Evolutionary conservation across 2,113 vertebrate species (phyloP).

Genomic region (Centropus unirufus): DNA sequence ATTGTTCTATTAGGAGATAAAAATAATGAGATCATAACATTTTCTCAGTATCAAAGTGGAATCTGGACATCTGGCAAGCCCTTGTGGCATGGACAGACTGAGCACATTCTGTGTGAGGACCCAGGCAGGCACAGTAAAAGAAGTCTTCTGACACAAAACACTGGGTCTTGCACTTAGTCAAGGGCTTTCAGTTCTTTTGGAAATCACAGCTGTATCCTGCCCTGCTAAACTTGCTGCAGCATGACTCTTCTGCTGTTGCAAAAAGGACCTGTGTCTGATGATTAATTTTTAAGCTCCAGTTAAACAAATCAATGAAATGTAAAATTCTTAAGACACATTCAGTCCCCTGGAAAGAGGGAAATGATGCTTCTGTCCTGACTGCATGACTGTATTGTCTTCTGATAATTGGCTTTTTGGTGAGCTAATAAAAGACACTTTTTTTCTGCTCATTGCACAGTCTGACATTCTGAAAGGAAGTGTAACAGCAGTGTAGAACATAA

Average conservation of each 20-base stretch:
- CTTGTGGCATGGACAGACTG: not conserved
- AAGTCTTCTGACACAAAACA: not conserved
- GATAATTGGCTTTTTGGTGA: slow-evolving; percentile 31
- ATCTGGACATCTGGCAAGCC: not conserved
- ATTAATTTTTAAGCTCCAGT: slow-evolving; percentile 18
- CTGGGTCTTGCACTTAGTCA: not conserved
- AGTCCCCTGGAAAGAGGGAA: not conserved
- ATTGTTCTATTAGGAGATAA: not conserved
- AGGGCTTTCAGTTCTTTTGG: not conserved
- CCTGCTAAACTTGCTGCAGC: not conserved
- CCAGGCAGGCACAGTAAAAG: not conserved
- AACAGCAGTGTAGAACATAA: not conserved
- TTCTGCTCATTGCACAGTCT: not conserved
- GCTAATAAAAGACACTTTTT: not conserved
- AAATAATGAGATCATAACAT: not conserved
- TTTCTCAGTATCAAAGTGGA: not conserved
- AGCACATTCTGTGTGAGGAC: not conserved
- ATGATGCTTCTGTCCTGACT: slow-evolving; percentile 13
- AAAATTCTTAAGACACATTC: not conserved
- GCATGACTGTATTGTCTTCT: slow-evolving; percentile 6
- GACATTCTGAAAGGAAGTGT: not conserved
- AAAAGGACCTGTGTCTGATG: not conserved
- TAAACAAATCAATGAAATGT: slow-evolving; percentile 48
- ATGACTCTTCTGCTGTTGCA: not conserved
- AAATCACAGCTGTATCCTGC: not conserved